Percentiles rank a stretch among this genome's conserved stretches.
phyloP scores from a whole-genome alignment of 2,113 vertebrate genomes.

The Chaenocephalus aceratus region DNA sequence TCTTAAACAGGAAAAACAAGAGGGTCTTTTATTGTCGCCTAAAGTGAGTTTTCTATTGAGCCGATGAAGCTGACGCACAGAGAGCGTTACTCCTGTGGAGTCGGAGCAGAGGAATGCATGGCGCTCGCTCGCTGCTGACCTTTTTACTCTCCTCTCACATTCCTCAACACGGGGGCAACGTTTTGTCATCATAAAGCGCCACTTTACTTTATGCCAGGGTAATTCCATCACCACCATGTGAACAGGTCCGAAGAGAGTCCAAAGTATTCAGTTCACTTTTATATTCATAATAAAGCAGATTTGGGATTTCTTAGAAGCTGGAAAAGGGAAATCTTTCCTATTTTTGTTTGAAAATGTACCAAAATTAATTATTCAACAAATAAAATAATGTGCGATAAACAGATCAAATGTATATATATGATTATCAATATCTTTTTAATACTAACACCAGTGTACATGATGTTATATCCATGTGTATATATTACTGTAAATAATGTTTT shows the following conservation, averaged over 20 bases:
- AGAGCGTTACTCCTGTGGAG: background rate
- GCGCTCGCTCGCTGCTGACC: conserved; percentile 60
- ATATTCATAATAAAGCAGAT: no score
- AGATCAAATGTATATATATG: no score
- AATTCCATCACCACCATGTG: conserved; percentile 66
- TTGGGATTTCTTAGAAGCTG: no score
- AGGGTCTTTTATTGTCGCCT: background rate
- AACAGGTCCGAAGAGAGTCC: conserved; percentile 32
- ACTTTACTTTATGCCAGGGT: conserved; percentile 59
- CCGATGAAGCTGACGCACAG: conserved; percentile 2
- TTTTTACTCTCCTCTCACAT: conserved; percentile 73
- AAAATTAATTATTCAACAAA: no score
- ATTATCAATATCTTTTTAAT: no score
- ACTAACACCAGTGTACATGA: no score
- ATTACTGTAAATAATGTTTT: no score
- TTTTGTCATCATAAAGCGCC: conserved; percentile 65
- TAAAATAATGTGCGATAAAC: no score
- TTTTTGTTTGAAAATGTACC: no score
- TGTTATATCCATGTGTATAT: no score
- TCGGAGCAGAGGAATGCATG: conserved; percentile 74
- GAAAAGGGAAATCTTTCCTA: no score
- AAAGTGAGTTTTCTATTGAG: background rate
- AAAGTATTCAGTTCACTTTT: no score
- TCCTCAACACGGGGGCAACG: conserved; percentile 69
- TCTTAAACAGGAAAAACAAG: background rate